These are phyloP conservation scores for Octomys mimax DNA, from an alignment of 2,797 vertebrate genomes.

Conservation along the genomic window DNA sequence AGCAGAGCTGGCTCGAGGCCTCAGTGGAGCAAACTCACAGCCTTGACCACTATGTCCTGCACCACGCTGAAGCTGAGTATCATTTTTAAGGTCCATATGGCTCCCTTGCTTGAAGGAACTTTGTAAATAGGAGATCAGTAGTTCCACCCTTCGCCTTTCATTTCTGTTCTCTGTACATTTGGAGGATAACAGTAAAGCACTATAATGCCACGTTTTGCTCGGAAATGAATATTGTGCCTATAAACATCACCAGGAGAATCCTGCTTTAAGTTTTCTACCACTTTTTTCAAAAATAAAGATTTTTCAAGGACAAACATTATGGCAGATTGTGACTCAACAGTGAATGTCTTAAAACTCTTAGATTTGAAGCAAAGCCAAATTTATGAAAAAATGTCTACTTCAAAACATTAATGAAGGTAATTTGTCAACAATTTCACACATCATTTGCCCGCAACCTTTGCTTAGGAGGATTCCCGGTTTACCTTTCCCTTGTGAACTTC, in stretches of 20 bases:
- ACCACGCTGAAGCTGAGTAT: neutral
- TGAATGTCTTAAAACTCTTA: conserved; percentile 61
- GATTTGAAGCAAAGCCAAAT: conserved; percentile 83
- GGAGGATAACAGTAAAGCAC: neutral
- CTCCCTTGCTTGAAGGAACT: neutral
- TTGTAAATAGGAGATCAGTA: neutral
- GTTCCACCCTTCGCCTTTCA: neutral
- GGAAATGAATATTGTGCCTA: neutral
- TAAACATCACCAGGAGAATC: neutral
- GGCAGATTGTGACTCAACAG: conserved; percentile 15
- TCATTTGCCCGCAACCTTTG: conserved; percentile 89
- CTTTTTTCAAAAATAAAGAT: conserved; percentile 26
- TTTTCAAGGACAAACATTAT: conserved; percentile 72
- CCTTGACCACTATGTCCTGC: neutral
- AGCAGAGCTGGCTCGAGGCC: neutral
- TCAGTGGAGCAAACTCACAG: neutral
- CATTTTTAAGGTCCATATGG: neutral
- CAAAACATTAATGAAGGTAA: conserved; percentile 89
- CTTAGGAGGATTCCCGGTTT: conserved; percentile 79
- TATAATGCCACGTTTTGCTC: neutral
- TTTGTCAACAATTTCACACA: conserved; percentile 92
- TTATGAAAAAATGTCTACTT: conserved; percentile 84
- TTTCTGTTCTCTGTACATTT: neutral
- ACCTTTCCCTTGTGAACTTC: conserved; percentile 85
- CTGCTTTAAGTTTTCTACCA: conserved; percentile 5